phyloP scores from a whole-genome alignment of 2,797 vertebrate species.

The Cyclopterus lumpus region DNA sequence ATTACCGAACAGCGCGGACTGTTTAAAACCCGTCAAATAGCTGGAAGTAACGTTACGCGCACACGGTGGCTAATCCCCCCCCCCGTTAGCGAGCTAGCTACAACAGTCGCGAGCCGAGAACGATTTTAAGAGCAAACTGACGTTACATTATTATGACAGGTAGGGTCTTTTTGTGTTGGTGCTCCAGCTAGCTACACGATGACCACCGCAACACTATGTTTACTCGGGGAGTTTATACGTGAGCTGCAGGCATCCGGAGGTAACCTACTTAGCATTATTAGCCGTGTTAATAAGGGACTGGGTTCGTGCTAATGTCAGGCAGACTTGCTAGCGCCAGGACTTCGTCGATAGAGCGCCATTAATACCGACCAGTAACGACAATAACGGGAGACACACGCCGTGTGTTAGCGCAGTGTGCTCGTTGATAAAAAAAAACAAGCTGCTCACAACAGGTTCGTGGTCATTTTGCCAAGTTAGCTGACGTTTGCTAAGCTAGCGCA shows the following conservation, averaged over 20 bases:
- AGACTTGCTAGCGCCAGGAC: background rate
- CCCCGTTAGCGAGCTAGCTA: background rate
- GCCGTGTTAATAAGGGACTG: slow-evolving; percentile 14
- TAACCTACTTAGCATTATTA: slow-evolving; percentile 33
- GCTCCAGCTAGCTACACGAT: fast-evolving
- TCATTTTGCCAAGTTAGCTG: slow-evolving; percentile 12
- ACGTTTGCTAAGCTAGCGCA: slow-evolving; percentile 35
- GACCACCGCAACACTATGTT: background rate
- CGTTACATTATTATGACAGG: background rate
- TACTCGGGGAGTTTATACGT: fast-evolving
- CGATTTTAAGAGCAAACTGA: background rate
- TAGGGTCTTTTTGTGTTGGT: fast-evolving
- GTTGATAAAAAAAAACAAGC: background rate
- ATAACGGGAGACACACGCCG: fast-evolving
- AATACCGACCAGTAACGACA: fast-evolving
- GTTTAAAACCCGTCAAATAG: background rate
- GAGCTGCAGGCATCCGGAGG: background rate
- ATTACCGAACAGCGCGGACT: fast-evolving
- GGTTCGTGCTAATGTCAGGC: slow-evolving; percentile 16
- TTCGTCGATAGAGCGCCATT: fast-evolving
- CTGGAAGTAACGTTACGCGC: background rate
- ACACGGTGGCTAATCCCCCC: background rate
- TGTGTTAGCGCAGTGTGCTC: fast-evolving
- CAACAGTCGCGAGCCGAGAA: background rate
- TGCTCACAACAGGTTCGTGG: background rate